Percentiles rank a stretch among this genome's conserved stretches.
Evolutionary conservation across 2,113 vertebrate species (phyloP).

Genomic region (Gallinago undulata): DNA sequence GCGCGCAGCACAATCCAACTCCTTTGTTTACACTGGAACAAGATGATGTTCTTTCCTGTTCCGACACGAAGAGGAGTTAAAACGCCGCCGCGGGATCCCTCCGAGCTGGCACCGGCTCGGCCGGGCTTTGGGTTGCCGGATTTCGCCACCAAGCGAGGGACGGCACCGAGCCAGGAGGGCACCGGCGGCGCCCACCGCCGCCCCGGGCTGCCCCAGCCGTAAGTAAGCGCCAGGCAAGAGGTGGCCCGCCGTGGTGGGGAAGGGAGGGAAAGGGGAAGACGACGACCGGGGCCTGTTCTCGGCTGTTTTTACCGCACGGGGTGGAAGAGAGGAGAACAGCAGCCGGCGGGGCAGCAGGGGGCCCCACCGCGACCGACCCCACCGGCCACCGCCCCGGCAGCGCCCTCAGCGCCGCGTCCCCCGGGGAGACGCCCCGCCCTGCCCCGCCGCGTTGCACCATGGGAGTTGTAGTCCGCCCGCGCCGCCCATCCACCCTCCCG

Average conservation of each 20-base stretch:
- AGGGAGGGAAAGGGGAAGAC: too few species aligned
- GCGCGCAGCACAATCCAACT: background rate
- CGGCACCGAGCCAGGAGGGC: background rate
- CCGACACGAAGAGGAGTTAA: background rate
- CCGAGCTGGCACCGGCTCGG: background rate
- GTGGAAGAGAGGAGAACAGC: background rate
- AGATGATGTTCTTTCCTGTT: background rate
- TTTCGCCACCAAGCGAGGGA: background rate
- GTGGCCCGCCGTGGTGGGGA: background rate
- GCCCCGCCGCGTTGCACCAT: background rate
- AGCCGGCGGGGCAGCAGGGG: accelerated
- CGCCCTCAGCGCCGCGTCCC: background rate
- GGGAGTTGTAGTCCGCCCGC: background rate
- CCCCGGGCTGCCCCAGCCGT: background rate
- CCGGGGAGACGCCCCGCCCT: background rate
- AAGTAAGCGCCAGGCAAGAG: background rate
- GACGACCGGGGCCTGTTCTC: background rate
- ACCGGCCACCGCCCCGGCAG: background rate
- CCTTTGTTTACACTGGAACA: conserved; percentile 49
- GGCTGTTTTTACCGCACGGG: background rate
- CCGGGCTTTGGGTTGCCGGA: accelerated
- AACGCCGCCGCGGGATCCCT: background rate
- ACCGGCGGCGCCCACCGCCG: background rate
- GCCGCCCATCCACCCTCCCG: background rate
- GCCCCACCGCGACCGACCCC: background rate